Percentiles rank a stretch among this genome's conserved stretches.
These are phyloP conservation scores for Phaetusa simplex DNA, from an alignment of 2,113 vertebrate species.

Conservation along the genomic window DNA sequence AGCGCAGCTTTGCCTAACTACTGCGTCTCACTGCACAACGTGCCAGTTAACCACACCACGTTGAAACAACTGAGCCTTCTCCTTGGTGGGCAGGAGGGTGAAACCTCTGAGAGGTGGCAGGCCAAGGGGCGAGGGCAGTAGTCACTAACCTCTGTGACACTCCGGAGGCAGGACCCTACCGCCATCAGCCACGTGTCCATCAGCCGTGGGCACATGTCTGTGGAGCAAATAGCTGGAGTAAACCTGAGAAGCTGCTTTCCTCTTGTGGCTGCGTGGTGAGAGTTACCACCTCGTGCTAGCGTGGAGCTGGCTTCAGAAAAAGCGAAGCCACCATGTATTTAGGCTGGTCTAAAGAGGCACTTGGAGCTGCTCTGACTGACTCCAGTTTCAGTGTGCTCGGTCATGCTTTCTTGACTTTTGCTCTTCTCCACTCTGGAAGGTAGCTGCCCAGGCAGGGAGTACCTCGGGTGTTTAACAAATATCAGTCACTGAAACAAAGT, in stretches of 20 bases:
- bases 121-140: neutral
- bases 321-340: neutral
- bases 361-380: neutral
- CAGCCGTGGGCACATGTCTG: rapidly evolving
- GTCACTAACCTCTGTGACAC: neutral
- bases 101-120: neutral
- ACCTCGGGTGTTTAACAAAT: neutral
- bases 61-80: neutral
- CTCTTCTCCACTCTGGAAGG: neutral
- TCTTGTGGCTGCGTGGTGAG: neutral
- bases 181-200: rapidly evolving
- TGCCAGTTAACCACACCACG: neutral
- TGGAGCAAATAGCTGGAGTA: neutral
- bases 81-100: neutral
- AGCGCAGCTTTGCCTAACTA: neutral
- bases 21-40: rapidly evolving
- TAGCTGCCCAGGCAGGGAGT: neutral
- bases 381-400: neutral
- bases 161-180: rapidly evolving
- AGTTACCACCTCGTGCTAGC: rapidly evolving
- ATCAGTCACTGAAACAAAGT: neutral
- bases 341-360: neutral
- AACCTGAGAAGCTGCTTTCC: neutral
- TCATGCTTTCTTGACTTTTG: neutral
- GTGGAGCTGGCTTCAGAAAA: neutral